A percentile compares a stretch with the other conserved stretches of the same genome.
Conservation (phyloP, 2,113 vertebrate genomes). For the Halcyon senegalensis region DNA sequence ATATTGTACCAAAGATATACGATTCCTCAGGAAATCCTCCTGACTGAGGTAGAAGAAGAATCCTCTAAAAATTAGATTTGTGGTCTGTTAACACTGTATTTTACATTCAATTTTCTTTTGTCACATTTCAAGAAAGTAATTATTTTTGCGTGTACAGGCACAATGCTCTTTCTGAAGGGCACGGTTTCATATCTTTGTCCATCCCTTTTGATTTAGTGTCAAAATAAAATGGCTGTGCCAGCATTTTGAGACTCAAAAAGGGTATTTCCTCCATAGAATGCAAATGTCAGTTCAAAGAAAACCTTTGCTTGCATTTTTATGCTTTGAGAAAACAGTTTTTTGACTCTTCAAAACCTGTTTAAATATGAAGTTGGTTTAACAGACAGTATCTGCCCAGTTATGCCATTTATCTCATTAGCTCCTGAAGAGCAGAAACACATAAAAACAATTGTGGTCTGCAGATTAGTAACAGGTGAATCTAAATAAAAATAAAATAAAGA, state of each 20-base stretch:
- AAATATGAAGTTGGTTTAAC: neutral
- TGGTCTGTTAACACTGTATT: conserved; percentile 44
- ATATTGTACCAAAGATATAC: neutral
- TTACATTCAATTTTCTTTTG: conserved; percentile 64
- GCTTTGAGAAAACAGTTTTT: neutral
- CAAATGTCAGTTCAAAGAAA: conserved; percentile 8
- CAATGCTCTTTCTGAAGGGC: conserved; percentile 22
- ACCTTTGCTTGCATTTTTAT: neutral
- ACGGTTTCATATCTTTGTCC: conserved; percentile 20
- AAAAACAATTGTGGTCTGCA: rapidly evolving
- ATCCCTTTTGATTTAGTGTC: conserved; percentile 33
- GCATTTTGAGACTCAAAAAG: neutral
- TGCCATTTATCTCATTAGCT: neutral
- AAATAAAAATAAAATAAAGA: neutral
- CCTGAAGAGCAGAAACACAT: neutral
- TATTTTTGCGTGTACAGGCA: conserved; percentile 53
- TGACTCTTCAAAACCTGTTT: neutral
- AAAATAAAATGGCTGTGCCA: neutral
- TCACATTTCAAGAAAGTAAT: conserved; percentile 65
- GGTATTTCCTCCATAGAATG: neutral
- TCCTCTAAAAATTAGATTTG: conserved; percentile 31
- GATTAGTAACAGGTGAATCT: neutral
- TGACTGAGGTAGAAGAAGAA: neutral
- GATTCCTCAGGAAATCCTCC: neutral
- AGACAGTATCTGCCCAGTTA: neutral